These are phyloP conservation scores for Phortica magna DNA, from an alignment of 2,888 invertebrate species.

Conservation along the genomic window DNA sequence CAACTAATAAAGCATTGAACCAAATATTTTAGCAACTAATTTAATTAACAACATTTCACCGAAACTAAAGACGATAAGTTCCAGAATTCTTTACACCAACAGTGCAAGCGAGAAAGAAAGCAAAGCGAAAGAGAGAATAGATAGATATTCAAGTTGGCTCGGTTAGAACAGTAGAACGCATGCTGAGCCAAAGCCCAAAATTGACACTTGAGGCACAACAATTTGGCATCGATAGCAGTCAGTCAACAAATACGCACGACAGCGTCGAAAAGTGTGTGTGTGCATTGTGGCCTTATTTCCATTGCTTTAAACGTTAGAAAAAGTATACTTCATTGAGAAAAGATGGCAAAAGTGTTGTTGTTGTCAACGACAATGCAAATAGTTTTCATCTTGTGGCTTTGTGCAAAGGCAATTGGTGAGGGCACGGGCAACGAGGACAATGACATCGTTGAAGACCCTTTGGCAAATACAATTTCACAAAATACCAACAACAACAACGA, in stretches of 20 bases:
- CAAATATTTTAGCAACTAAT: conserved; percentile 53
- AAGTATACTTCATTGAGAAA: conserved; percentile 14
- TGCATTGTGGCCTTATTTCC: too few species aligned
- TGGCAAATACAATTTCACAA: not conserved
- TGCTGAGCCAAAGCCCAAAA: not conserved
- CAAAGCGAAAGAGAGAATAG: not conserved
- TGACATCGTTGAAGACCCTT: not conserved
- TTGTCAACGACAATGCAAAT: not conserved
- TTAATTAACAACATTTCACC: conserved; percentile 61
- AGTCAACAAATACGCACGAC: conserved; percentile 14
- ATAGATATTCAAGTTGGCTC: too few species aligned
- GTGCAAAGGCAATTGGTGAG: not conserved
- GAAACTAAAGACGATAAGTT: conserved; percentile 31
- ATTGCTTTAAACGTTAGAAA: not conserved
- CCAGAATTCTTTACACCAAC: conserved; percentile 3
- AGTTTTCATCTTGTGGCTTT: conserved; percentile 7
- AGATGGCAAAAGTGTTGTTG: not conserved
- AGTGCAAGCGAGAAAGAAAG: conserved; percentile 26
- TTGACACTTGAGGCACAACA: conserved; percentile 8
- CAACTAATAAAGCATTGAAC: conserved; percentile 45
- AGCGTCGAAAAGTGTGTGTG: too few species aligned
- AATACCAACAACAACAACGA: not conserved
- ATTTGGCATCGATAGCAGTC: conserved; percentile 19
- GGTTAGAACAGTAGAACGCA: not conserved
- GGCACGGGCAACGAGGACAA: not conserved